These are phyloP conservation scores for Drosophila rufa DNA, from an alignment of 1,140 invertebrate species.

Conservation along the genomic window DNA sequence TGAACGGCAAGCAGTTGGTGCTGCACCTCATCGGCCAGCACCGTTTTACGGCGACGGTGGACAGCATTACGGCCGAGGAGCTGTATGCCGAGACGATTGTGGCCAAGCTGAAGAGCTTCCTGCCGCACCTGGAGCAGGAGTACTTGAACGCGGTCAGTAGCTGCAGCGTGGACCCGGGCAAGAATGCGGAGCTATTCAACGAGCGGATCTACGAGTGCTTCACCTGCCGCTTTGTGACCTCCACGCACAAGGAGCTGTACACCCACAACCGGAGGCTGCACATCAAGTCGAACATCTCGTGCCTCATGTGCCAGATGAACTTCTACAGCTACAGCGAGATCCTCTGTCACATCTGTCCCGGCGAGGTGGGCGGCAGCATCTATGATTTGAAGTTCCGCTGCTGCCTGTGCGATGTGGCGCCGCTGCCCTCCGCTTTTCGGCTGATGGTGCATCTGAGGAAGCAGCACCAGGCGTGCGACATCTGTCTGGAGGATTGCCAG, in stretches of 20 bases:
- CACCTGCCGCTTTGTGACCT: conserved; percentile 91
- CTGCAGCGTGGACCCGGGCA: conserved; percentile 86
- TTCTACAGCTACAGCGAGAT: conserved; percentile 94
- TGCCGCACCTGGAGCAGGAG: conserved; percentile 87
- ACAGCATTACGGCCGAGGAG: conserved; percentile 90
- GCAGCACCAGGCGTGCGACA: conserved; percentile 93
- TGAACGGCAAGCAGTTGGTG: conserved; percentile 92
- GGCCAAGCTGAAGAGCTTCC: conserved; percentile 88
- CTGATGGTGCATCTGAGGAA: conserved; percentile 94
- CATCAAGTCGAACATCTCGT: conserved; percentile 91
- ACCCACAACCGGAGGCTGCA: conserved; percentile 94
- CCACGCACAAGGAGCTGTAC: conserved; percentile 92
- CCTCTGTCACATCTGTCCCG: conserved; percentile 93
- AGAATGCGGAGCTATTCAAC: conserved; percentile 57
- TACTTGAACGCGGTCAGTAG: conserved; percentile 91
- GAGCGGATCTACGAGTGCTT: conserved; percentile 92
- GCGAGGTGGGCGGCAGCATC: conserved; percentile 87
- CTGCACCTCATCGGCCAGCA: conserved; percentile 92
- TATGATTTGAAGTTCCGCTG: conserved; percentile 88
- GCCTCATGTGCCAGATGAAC: conserved; percentile 93
- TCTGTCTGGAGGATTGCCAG: conserved; percentile 92
- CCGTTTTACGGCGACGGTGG: conserved; percentile 89
- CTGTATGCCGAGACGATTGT: conserved; percentile 90
- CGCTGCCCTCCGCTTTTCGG: conserved; percentile 92
- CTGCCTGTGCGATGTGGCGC: conserved; percentile 90